Conservation (phyloP, 2,113 vertebrate species). For the Tetraodon nigroviridis region DNA sequence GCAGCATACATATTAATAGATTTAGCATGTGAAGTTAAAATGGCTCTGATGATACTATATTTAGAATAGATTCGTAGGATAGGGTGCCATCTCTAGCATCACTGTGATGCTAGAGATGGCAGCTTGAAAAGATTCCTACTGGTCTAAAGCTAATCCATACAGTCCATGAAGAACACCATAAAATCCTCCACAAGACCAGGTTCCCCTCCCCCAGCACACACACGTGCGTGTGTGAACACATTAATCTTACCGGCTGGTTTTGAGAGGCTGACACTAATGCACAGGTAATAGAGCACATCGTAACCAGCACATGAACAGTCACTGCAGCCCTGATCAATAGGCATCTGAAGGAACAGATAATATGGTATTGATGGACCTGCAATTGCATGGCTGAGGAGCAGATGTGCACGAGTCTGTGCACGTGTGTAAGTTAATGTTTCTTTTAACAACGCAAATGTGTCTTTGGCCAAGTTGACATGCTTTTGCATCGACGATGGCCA, state of each 20-base stretch:
- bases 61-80: neutral
- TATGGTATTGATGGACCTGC: conserved; percentile 72
- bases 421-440: conserved; percentile 36
- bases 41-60: too few species aligned
- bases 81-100: neutral
- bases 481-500: conserved; percentile 44
- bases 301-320: conserved; percentile 59
- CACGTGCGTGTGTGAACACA: neutral
- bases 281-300: conserved; percentile 65
- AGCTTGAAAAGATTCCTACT: conserved; percentile 27
- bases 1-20: neutral
- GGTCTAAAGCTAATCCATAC: conserved; percentile 33
- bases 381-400: conserved; percentile 45
- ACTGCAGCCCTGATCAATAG: conserved; percentile 68
- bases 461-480: conserved; percentile 44
- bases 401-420: conserved; percentile 12
- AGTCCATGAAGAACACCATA: conserved; percentile 20
- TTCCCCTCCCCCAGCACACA: too few species aligned
- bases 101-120: conserved; percentile 1
- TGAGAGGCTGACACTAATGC: conserved; percentile 49
- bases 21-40: neutral
- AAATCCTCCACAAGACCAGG: conserved; percentile 17
- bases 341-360: conserved; percentile 67
- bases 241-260: conserved; percentile 11
- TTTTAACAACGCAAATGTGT: conserved; percentile 64